phyloP scores from a whole-genome alignment of 1,140 invertebrate genomes.

The Macrotrachela quadricornifera region DNA sequence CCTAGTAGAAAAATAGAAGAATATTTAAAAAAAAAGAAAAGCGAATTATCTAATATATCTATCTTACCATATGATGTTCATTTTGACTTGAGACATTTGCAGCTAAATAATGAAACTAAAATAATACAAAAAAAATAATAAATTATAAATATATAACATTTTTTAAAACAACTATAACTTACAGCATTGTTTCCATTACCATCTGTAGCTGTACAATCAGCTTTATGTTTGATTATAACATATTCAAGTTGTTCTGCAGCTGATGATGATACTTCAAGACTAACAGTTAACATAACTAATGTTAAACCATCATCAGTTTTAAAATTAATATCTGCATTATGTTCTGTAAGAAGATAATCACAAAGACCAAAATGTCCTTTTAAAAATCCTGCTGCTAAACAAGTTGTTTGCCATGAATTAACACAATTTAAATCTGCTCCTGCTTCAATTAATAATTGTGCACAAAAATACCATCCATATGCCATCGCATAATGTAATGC shows the following conservation, averaged over 20 bases:
- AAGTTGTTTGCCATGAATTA: slow-evolving; percentile 35
- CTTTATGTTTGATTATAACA: slow-evolving; percentile 26
- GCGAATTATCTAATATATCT: too few species aligned
- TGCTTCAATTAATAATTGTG: slow-evolving; percentile 33
- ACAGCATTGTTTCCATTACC: slow-evolving; percentile 26
- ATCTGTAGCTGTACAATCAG: slow-evolving; percentile 27
- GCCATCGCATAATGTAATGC: slow-evolving; percentile 56
- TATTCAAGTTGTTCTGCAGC: slow-evolving; percentile 23
- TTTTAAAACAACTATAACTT: too few species aligned
- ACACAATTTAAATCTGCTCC: slow-evolving; percentile 26
- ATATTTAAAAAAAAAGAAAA: too few species aligned
- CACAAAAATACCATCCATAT: slow-evolving; percentile 36
- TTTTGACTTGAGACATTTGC: slow-evolving; percentile 8
- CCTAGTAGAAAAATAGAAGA: too few species aligned
- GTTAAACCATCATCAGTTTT: slow-evolving; percentile 19
- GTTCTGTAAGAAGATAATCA: slow-evolving; percentile 28
- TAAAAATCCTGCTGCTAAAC: slow-evolving; percentile 32
- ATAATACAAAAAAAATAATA: too few species aligned
- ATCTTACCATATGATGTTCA: background rate
- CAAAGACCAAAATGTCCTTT: slow-evolving; percentile 36
- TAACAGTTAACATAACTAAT: background rate
- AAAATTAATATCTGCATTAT: slow-evolving; percentile 34
- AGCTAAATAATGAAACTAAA: slow-evolving; percentile 18
- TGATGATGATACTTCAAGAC: too few species aligned
- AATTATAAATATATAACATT: too few species aligned